These are phyloP conservation scores for Polypedilum vanderplanki DNA, from an alignment of 1,140 invertebrate species.

Conservation along the genomic window DNA sequence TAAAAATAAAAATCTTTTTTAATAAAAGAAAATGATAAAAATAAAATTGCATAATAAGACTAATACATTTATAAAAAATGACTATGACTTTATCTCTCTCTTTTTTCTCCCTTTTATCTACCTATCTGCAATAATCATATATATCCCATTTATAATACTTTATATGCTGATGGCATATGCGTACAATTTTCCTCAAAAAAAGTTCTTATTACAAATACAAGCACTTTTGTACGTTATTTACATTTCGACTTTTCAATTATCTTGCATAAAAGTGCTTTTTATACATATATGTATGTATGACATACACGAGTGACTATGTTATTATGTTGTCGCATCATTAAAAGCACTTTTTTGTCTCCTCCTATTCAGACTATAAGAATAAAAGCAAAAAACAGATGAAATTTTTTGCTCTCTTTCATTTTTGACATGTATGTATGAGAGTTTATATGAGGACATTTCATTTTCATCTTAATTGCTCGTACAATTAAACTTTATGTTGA, in stretches of 20 bases:
- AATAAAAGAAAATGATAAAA: no score
- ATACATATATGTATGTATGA: neutral
- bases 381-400: neutral
- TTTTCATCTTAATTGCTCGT: slow-evolving; percentile 12
- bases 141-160: no score
- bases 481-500: slow-evolving; percentile 19
- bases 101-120: no score
- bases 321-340: slow-evolving; percentile 18
- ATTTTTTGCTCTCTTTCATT: neutral
- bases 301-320: neutral
- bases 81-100: no score
- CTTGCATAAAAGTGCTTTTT: neutral
- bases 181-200: no score
- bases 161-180: no score
- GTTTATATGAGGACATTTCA: slow-evolving; percentile 9
- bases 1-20: no score
- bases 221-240: neutral
- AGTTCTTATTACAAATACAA: no score
- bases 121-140: no score
- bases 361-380: neutral
- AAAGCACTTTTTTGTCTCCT: slow-evolving; percentile 11
- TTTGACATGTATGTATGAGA: neutral
- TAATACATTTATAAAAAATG: no score
- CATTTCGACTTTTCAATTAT: slow-evolving; percentile 13
- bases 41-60: no score